Percentiles rank a stretch among this genome's conserved stretches.
phyloP scores from a whole-genome alignment of 2,797 vertebrate species.

The Halcyon smyrnensis region DNA sequence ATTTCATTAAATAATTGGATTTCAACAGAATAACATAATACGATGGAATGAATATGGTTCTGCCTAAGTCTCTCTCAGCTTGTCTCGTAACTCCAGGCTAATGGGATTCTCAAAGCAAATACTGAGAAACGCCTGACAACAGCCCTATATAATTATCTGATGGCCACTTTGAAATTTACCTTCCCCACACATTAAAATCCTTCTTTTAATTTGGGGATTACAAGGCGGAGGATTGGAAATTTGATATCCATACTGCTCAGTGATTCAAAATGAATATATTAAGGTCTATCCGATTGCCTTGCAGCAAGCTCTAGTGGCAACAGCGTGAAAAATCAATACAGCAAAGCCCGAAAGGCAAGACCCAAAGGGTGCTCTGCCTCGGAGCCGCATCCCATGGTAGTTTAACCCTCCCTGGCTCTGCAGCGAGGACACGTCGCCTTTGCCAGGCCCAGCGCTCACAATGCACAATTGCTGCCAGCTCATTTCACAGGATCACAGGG shows the following conservation, averaged over 20 bases:
- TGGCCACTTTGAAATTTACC: conserved; percentile 38
- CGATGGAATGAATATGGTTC: neutral
- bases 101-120: conserved; percentile 49
- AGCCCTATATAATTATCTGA: conserved; percentile 15
- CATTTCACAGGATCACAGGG: neutral
- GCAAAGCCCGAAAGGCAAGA: neutral
- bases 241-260: conserved; percentile 4
- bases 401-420: neutral
- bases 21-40: neutral
- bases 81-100: neutral
- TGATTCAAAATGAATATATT: conserved; percentile 20
- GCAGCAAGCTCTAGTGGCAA: conserved; percentile 68
- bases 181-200: conserved; percentile 11
- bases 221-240: neutral
- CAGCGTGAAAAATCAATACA: conserved; percentile 39
- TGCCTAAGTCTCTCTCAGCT: neutral
- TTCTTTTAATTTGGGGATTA: conserved; percentile 42
- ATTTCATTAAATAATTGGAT: conserved; percentile 37
- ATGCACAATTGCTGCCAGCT: neutral
- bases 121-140: neutral
- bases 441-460: neutral
- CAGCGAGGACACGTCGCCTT: neutral
- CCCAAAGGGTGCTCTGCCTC: neutral
- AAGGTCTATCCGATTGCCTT: conserved; percentile 21
- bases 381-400: neutral